A percentile compares a stretch with the other conserved stretches of the same genome.
These are phyloP conservation scores for Onychomys leucogaster DNA, from an alignment of 2,797 vertebrate genomes.

Conservation along the genomic window DNA sequence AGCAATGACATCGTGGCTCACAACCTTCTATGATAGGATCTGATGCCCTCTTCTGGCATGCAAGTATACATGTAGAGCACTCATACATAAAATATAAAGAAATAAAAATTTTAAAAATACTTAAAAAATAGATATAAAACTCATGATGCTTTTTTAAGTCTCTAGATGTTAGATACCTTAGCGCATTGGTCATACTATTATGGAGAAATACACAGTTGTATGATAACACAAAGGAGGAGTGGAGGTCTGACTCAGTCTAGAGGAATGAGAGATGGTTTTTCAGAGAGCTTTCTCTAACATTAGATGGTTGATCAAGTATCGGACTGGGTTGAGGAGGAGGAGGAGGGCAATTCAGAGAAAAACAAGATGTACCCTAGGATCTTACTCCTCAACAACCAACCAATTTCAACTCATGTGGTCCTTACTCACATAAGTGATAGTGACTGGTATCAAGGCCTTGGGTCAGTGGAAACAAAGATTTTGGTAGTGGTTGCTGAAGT, in stretches of 20 bases:
- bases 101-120: background rate
- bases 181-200: background rate
- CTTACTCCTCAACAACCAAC: background rate
- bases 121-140: background rate
- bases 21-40: background rate
- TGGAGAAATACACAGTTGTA: background rate
- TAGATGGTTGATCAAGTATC: background rate
- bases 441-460: background rate
- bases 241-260: background rate
- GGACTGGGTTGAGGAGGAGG: background rate
- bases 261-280: background rate
- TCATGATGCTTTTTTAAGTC: background rate
- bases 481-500: background rate
- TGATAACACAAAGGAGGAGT: background rate
- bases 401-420: background rate
- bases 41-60: background rate
- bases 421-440: background rate
- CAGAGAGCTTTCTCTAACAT: background rate
- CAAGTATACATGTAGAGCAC: background rate
- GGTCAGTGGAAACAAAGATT: background rate
- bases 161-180: background rate
- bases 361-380: background rate
- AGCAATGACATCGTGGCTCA: background rate
- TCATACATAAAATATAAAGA: background rate
- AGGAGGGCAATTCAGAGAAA: background rate